Evolutionary conservation across 2,888 invertebrate genomes (phyloP).

Genomic region (Dolichopus griseipennis): DNA sequence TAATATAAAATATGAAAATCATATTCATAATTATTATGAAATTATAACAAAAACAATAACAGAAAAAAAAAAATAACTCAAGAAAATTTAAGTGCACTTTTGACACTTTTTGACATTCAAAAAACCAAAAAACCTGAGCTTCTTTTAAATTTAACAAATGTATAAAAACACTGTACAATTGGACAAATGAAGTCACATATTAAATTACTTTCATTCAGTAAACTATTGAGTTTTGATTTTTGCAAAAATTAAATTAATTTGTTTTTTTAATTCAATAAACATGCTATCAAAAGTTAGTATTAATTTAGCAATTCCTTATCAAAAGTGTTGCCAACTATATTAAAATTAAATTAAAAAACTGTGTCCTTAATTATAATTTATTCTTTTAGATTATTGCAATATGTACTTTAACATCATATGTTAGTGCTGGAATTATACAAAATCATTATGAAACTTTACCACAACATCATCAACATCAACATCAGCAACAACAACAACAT

Average conservation of each 20-base stretch:
- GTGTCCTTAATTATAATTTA: neutral
- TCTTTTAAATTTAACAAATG: too few relatives aligned
- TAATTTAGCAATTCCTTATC: too few relatives aligned
- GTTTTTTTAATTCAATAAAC: neutral
- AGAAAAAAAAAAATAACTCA: too few relatives aligned
- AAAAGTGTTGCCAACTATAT: too few relatives aligned
- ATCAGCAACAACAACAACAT: neutral
- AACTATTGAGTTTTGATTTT: neutral
- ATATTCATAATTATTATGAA: too few relatives aligned
- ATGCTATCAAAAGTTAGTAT: neutral
- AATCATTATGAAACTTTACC: conserved; percentile 4
- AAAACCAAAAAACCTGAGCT: too few relatives aligned
- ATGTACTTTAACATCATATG: conserved; percentile 20
- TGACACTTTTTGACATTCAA: too few relatives aligned
- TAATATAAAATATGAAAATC: too few relatives aligned
- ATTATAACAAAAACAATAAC: too few relatives aligned
- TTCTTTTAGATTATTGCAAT: neutral
- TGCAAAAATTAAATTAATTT: neutral
- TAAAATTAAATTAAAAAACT: too few relatives aligned
- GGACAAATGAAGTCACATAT: neutral
- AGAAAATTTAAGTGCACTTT: too few relatives aligned
- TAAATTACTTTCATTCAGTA: neutral
- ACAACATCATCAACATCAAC: neutral
- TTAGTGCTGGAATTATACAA: conserved; percentile 32
- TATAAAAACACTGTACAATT: neutral